Evolutionary conservation across 2,797 vertebrate species (phyloP), one percentile per base, ranked within the genome.

Genomic region (Sebastes trivittatus): DNA sequence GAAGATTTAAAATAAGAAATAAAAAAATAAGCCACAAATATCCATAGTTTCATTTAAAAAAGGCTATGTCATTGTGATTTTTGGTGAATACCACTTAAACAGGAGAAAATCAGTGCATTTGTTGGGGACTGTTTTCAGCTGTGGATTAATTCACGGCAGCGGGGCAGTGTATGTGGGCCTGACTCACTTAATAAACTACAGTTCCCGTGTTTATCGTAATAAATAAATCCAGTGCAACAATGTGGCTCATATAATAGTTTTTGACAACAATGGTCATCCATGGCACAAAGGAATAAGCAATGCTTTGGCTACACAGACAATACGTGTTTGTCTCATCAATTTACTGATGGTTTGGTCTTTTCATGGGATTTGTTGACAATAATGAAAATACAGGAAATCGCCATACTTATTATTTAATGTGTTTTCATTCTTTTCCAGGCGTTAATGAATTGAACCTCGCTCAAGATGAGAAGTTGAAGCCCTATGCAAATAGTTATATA

Each of bases 371-470:
- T 27, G 20, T 46, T 27, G 22, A 61, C 3, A 7, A 22, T 8
- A 42, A 29, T 16, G 30, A 60, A 60, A 25, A 38, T 6, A 63
- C 2, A 22, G 10, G 8, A 49, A 56, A 72, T 34, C 2, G 1
- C 2, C 30, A 62, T 5, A 27, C 23, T 20, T 7, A n/a, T 65
- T 71, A 13, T 23, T 56, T 23, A 23, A 52, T 63, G 13, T 65
- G 2, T 32, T 75, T 77, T 63, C 7, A 65, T 62, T 13, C 20
- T 55, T 70, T 72, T 77, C 16, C n/a, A 16, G 29, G 29, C 6
- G 1, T 49, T 9, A 60, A 61, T 72, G 7, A 56, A 11, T 20
- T 71, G 4, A 85, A 94, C 54, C 93, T 83, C 92, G 75, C 36
- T 73, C 75, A 3, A 36, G 29, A 69, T 67, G 30, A 59, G 29